These are phyloP conservation scores for Pyrocephalus nanus DNA, from an alignment of 2,797 vertebrate species.

Conservation along the genomic window DNA sequence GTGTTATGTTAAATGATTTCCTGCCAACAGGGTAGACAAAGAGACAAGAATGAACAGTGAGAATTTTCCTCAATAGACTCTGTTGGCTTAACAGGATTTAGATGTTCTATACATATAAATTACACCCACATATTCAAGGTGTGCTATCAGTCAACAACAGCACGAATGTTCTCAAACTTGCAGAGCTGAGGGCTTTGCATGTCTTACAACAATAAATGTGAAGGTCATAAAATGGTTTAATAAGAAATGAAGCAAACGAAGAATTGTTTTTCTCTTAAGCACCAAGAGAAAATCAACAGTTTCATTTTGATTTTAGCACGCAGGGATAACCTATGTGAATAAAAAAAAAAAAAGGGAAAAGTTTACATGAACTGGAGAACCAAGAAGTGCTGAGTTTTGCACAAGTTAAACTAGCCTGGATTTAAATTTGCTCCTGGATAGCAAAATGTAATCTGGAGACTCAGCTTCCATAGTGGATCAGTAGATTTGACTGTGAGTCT, in stretches of 20 bases:
- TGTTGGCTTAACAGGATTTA: background rate
- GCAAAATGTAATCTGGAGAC: background rate
- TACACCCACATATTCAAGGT: background rate
- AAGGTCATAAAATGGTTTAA: background rate
- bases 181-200: background rate
- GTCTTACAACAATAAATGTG: background rate
- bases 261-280: background rate
- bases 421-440: background rate
- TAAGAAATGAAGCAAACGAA: background rate
- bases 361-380: background rate
- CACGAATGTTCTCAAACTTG: background rate
- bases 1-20: slow-evolving; percentile 12
- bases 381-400: background rate
- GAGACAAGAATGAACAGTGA: background rate
- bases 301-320: background rate
- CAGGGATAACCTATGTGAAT: background rate
- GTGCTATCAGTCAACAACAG: background rate
- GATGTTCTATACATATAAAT: background rate
- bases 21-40: background rate
- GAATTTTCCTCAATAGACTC: background rate
- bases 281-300: background rate
- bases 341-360: background rate
- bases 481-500: background rate
- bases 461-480: background rate
- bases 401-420: background rate